Conservation (phyloP, 1,140 invertebrate genomes). For the Drosophila punjabiensis region DNA sequence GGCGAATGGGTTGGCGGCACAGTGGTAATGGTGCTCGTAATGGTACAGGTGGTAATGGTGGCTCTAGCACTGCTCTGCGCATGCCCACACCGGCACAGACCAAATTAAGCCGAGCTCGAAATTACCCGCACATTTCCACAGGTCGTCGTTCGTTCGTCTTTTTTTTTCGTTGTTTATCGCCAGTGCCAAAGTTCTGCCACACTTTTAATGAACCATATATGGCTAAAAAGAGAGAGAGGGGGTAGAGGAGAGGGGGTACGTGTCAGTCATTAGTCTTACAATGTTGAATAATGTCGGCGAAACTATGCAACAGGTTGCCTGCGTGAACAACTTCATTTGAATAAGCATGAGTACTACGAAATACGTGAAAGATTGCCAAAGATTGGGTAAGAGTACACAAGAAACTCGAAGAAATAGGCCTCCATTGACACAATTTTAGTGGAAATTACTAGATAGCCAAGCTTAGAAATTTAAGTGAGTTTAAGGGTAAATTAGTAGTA, state of each 20-base stretch:
- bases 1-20: slow-evolving; percentile 27
- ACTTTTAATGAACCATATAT: slow-evolving; percentile 71
- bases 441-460: neutral
- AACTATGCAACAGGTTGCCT: slow-evolving; percentile 42
- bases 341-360: slow-evolving; percentile 20
- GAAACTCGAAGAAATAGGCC: neutral
- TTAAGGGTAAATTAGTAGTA: neutral
- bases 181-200: slow-evolving; percentile 73
- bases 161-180: slow-evolving; percentile 10
- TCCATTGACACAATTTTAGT: neutral
- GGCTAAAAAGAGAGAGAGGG: slow-evolving; percentile 47
- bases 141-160: slow-evolving; percentile 45
- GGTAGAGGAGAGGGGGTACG: slow-evolving; percentile 15
- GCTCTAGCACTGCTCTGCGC: slow-evolving; percentile 26
- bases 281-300: slow-evolving; percentile 38
- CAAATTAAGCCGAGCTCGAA: slow-evolving; percentile 60
- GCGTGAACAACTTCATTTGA: slow-evolving; percentile 39
- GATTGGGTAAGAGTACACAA: slow-evolving; percentile 1
- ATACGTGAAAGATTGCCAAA: slow-evolving; percentile 9
- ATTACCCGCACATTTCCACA: slow-evolving; percentile 76
- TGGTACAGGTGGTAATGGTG: slow-evolving; percentile 17
- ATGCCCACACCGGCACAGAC: slow-evolving; percentile 55
- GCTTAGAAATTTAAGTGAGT: neutral
- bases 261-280: slow-evolving; percentile 44
- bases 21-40: slow-evolving; percentile 20